phyloP scores from a whole-genome alignment of 1,140 invertebrate genomes.

The Zeugodacus cucurbitae region DNA sequence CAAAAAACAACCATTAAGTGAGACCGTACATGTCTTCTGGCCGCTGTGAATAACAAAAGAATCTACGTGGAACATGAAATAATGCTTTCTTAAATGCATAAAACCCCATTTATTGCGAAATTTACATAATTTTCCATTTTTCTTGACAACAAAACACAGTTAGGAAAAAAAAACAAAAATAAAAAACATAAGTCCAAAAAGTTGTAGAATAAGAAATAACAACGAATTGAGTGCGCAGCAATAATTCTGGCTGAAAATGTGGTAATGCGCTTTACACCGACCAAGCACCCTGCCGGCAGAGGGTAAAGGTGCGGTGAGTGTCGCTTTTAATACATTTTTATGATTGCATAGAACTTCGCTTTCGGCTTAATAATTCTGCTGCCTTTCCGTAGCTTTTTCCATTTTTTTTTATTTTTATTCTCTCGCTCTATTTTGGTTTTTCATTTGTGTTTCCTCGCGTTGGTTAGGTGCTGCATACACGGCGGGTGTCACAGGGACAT shows the following conservation, averaged over 20 bases:
- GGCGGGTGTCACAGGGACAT: slow-evolving; percentile 25
- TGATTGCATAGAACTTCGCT: slow-evolving; percentile 2
- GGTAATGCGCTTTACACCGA: slow-evolving; percentile 26
- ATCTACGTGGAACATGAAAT: slow-evolving; percentile 11
- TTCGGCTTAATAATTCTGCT: background rate
- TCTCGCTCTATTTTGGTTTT: background rate
- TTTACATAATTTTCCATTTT: slow-evolving; percentile 45
- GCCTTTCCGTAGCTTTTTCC: background rate
- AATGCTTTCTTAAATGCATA: slow-evolving; percentile 43
- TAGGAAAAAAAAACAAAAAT: background rate
- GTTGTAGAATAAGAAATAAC: slow-evolving; percentile 23
- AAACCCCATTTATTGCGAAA: slow-evolving; percentile 43
- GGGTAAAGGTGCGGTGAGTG: background rate
- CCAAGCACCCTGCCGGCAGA: slow-evolving; percentile 4
- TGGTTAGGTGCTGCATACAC: background rate
- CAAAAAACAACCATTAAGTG: background rate
- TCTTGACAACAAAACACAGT: background rate
- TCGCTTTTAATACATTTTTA: slow-evolving; percentile 28
- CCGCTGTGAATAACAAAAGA: slow-evolving; percentile 5
- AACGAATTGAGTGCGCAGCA: background rate
- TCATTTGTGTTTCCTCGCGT: background rate
- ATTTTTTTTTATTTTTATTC: background rate
- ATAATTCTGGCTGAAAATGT: background rate
- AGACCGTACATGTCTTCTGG: background rate
- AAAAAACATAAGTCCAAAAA: background rate